Evolutionary conservation across 2,797 vertebrate genomes (phyloP), one percentile per base, ranked within the genome.

Genomic region (Botia almorhae): DNA sequence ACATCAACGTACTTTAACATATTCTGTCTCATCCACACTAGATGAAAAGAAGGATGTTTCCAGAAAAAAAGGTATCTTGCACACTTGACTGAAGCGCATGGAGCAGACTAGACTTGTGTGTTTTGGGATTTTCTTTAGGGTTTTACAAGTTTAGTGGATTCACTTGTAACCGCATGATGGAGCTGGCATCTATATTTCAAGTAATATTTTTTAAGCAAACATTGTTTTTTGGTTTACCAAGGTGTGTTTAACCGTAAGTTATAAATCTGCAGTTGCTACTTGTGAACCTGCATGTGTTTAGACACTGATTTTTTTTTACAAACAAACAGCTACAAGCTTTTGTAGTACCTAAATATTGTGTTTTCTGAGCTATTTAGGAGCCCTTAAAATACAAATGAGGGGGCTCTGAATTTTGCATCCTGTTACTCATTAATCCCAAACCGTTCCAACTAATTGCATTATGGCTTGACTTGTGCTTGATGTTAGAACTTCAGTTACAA

Each of bases 11-110:
- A 74, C 33, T 83, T 7, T 17, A 36, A 64, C 14, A 64, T 61
- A 14, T 17, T 83, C 78, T 88, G 58, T 87, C 68, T 87, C 39
- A 61, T 87, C 67, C 63, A 56, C 88, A 63, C 85, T 85, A 94
- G 93, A 94, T 89, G 92, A 93, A 64, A 89, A 89, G 60, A 84
- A 81, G 82, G 87, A 86, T 33, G 78, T 76, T 23, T 46, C 83
- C 50, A 79, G 69, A 74, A 84, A 80, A 80, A 87, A 84, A 86
- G 87, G 87, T 84, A 87, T 84, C 78, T 78, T 68, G 74, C 56
- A 68, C 68, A 58, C 3, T 17, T 79, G 29, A 43, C 51, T 0
- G 26, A 29, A 74, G 61, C 60, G 70, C 61, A 67, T 80, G 78
- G 50, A 33, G 60, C 51, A 74, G 74, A 19, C 26, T 56, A 26